Evolutionary conservation across 2,113 vertebrate species (phyloP), one percentile per base, ranked within the genome.

Genomic region (Erythrocebus patas): DNA sequence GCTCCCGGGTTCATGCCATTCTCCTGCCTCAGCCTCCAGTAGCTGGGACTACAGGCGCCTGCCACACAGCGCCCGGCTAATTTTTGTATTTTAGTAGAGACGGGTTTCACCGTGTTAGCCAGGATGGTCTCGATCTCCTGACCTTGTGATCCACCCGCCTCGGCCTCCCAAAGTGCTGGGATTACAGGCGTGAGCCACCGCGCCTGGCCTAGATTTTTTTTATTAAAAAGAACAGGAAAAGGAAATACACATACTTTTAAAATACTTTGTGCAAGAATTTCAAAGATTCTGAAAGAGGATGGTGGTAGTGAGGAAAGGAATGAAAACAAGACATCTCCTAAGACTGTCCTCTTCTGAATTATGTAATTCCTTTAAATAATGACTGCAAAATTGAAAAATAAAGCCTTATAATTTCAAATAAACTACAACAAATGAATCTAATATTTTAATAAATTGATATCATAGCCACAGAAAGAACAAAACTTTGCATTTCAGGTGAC

Each of bases 401-500:
- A 82, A 92, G 17, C 9, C 20, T 79, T 38, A 3, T 43, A 59
- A 91, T 1, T 73, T 82, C 27, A 96, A 89, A 45, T 66, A 61
- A 91, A 57, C 23, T 81, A 18, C 9, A 83, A 68, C 30, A 94
- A 94, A 92, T 18, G 30, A 45, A 38, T 5, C 61, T 87, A 91
- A 68, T 13, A 80, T 2, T 18, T 70, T 27, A 23, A 55, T 61
- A 64, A 59, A 83, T 73, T 45, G 68, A 38, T 30, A 92, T 38
- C n/a, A 72, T 40, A 78, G 45, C 2, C 48, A 72, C 3, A 90
- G 45, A 94, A 87, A 83, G 40, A 61, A 92, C 0, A 72, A 93
- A 86, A 86, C 14, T 81, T 30, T 70, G 18, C 43, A 59, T 70
- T 96, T 57, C 23, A 87, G 87, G 64, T 81, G 66, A 73, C 32